Percentiles rank a stretch among this genome's conserved stretches.
Conservation (phyloP, 1,140 invertebrate genomes). For the Drosophila pectinifera region DNA sequence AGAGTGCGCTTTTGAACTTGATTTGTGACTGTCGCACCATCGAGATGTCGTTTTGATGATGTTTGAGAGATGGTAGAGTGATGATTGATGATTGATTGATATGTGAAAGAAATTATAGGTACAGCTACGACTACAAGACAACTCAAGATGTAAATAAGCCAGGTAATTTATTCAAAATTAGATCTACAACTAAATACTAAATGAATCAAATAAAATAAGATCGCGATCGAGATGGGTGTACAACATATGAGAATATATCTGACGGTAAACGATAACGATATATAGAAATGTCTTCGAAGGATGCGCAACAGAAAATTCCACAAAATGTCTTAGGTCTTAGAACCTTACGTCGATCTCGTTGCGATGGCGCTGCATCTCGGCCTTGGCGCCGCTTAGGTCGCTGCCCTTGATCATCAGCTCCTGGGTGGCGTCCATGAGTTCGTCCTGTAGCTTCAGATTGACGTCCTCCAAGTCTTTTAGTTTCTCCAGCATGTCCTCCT, state of each 20-base stretch:
- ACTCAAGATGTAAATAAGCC: slow-evolving; percentile 46
- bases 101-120: slow-evolving; percentile 33
- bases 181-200: slow-evolving; percentile 52
- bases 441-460: slow-evolving; percentile 86
- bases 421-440: slow-evolving; percentile 86
- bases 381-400: slow-evolving; percentile 86
- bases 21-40: slow-evolving; percentile 69
- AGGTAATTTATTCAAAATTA: slow-evolving; percentile 53
- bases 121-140: slow-evolving; percentile 24
- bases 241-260: slow-evolving; percentile 72
- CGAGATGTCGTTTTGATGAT: slow-evolving; percentile 56
- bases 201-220: slow-evolving; percentile 49
- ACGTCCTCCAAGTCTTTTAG: slow-evolving; percentile 86
- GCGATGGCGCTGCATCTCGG: slow-evolving; percentile 86
- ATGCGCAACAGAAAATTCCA: slow-evolving; percentile 59
- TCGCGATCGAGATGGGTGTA: slow-evolving; percentile 49
- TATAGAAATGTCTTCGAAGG: slow-evolving; percentile 82
- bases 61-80: slow-evolving; percentile 36
- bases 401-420: slow-evolving; percentile 86
- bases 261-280: slow-evolving; percentile 62
- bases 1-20: slow-evolving; percentile 78
- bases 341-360: slow-evolving; percentile 86
- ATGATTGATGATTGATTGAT: slow-evolving; percentile 39
- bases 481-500: slow-evolving; percentile 85
- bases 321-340: slow-evolving; percentile 50